Percentiles rank a stretch among this genome's conserved stretches.
Evolutionary conservation across 30 jellyfish, hydroid and myxozoan genomes (phyloP).

Genomic region (Chironex yamaguchii): DNA sequence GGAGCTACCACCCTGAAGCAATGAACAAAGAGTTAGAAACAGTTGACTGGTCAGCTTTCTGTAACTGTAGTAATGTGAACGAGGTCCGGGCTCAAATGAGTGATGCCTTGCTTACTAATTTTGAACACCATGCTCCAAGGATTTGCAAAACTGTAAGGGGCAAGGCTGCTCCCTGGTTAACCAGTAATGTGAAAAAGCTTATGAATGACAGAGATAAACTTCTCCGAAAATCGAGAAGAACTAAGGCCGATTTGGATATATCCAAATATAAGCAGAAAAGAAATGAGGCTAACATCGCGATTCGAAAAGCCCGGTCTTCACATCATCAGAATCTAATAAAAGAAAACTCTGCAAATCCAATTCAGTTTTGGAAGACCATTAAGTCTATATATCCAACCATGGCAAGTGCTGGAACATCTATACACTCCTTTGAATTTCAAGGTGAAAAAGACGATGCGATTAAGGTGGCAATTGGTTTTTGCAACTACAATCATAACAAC

Average conservation of each 20-base stretch:
- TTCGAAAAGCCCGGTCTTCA: slow-evolving; percentile 3
- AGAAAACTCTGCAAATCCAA: slow-evolving; percentile 17
- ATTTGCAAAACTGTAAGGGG: background rate
- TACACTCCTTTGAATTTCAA: slow-evolving; percentile 29
- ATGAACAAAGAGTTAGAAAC: background rate
- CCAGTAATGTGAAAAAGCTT: background rate
- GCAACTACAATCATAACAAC: slow-evolving; percentile 19
- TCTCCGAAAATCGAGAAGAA: background rate
- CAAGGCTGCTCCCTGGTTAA: background rate
- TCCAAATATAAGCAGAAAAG: slow-evolving; percentile 16
- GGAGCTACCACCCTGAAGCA: background rate
- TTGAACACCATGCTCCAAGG: background rate
- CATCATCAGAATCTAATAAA: background rate
- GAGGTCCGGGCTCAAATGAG: background rate
- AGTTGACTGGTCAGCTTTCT: background rate
- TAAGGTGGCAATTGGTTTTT: slow-evolving; percentile 6
- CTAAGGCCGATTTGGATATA: background rate
- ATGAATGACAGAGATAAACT: background rate
- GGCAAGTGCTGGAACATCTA: slow-evolving; percentile 20
- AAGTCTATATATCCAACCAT: slow-evolving; percentile 24
- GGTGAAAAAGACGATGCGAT: slow-evolving; percentile 19
- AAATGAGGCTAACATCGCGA: slow-evolving; percentile 25
- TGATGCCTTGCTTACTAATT: background rate
- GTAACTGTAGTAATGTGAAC: background rate
- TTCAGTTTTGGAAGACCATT: slow-evolving; percentile 19